Percentiles rank a stretch among this genome's conserved stretches.
These are phyloP conservation scores for Orius insidiosus DNA, from an alignment of 1,140 invertebrate genomes.

Conservation along the genomic window DNA sequence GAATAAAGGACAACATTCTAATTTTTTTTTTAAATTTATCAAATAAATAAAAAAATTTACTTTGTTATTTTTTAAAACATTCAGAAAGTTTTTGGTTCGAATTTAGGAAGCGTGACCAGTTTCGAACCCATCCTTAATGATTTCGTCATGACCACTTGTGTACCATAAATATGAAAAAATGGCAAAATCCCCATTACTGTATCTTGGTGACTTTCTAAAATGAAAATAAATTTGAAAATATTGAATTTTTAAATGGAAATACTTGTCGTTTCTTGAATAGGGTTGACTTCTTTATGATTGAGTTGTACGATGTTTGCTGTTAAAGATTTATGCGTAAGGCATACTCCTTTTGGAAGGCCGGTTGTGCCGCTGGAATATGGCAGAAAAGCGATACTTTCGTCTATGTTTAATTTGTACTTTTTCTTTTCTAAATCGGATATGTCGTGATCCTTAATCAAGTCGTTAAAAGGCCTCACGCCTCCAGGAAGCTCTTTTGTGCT, in stretches of 20 bases:
- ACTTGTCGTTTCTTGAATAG: not conserved
- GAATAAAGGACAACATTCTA: conserved; percentile 25
- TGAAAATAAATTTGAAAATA: not conserved
- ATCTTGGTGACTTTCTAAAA: conserved; percentile 33
- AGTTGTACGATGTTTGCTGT: conserved; percentile 25
- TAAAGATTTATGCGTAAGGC: conserved; percentile 55
- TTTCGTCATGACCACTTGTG: conserved; percentile 35
- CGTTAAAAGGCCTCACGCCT: not conserved
- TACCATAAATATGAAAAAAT: conserved; percentile 72
- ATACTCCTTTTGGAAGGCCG: conserved; percentile 69
- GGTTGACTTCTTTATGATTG: conserved; percentile 33
- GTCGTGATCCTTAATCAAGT: not conserved
- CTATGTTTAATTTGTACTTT: not conserved
- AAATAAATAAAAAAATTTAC: conserved; percentile 20
- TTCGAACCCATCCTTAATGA: conserved; percentile 42
- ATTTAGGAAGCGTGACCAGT: conserved; percentile 54
- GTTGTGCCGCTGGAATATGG: conserved; percentile 50
- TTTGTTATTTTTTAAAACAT: conserved; percentile 35
- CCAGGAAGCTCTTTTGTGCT: not conserved
- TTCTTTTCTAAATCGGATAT: not conserved
- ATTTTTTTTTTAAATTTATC: too few relatives aligned
- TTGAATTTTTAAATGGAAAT: too few relatives aligned
- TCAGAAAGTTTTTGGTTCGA: conserved; percentile 43
- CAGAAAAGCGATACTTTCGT: conserved; percentile 24
- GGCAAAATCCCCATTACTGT: conserved; percentile 47